These are phyloP conservation scores for Cairina moschata DNA, from an alignment of 2,113 vertebrate species.

Conservation along the genomic window DNA sequence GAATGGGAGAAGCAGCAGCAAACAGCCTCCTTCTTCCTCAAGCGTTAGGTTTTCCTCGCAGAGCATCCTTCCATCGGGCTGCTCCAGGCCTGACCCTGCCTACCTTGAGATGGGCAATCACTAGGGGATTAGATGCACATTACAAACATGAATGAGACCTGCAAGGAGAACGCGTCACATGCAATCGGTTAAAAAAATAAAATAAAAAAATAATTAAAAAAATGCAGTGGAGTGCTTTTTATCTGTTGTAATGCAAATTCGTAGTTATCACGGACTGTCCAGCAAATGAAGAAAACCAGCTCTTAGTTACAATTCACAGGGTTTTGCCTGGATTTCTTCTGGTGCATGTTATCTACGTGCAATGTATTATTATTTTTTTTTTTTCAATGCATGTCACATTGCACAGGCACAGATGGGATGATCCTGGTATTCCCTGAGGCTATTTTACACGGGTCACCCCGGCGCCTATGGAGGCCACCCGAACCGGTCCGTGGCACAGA, in stretches of 20 bases:
- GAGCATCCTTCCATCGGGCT: background rate
- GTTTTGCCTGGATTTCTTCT: background rate
- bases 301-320: background rate
- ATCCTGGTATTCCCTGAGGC: too few species aligned
- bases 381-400: background rate
- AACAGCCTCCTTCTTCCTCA: background rate
- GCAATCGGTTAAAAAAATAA: background rate
- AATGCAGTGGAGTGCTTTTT: background rate
- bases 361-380: background rate
- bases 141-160: background rate
- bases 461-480: constrained; percentile 14
- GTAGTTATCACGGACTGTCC: background rate
- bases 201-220: too few species aligned
- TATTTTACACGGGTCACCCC: background rate
- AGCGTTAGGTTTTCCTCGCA: background rate
- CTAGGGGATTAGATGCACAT: background rate
- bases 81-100: constrained; percentile 17
- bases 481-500: background rate
- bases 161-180: background rate
- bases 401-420: fast-evolving
- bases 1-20: background rate
- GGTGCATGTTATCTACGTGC: background rate
- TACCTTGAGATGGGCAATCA: constrained; percentile 16
- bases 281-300: background rate
- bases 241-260: background rate